phyloP scores from a whole-genome alignment of 2,888 invertebrate genomes.

The Cryptus armator region DNA sequence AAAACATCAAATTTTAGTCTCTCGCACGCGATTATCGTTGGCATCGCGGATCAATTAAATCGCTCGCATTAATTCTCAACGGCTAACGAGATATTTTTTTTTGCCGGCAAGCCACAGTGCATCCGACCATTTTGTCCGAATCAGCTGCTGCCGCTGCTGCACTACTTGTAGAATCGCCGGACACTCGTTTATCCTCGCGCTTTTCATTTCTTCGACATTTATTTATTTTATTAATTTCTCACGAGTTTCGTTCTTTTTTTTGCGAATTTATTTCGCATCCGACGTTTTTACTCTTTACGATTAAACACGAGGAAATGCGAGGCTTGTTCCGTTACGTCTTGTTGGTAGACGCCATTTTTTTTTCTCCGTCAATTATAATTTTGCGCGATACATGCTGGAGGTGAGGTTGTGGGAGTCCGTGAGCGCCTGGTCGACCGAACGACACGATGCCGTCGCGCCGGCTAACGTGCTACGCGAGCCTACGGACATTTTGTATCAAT shows the following conservation, averaged over 20 bases:
- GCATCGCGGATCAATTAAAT: constrained; percentile 4
- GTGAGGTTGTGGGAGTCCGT: constrained; percentile 43
- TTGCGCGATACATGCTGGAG: constrained; percentile 13
- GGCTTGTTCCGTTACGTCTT: constrained; percentile 5
- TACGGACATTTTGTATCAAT: constrained; percentile 70
- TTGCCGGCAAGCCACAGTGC: constrained; percentile 69
- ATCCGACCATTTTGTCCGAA: constrained; percentile 79
- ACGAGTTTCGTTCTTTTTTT: background rate
- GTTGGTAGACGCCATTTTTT: constrained; percentile 22
- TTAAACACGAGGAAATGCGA: background rate
- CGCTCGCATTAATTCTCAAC: background rate
- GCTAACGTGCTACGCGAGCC: constrained; percentile 64
- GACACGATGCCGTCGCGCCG: constrained; percentile 67
- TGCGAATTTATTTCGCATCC: background rate
- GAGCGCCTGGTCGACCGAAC: constrained; percentile 58
- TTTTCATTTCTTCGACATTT: background rate
- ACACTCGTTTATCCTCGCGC: background rate
- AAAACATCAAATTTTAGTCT: background rate
- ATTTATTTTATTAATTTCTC: background rate
- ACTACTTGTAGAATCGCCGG: constrained; percentile 74
- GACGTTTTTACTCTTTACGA: background rate
- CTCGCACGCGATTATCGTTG: background rate
- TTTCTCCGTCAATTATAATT: constrained; percentile 3
- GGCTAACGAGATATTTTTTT: constrained; percentile 1
- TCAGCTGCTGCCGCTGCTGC: constrained; percentile 75